Base-by-base conservation (phyloP, 2,797 vertebrate species). In the Chiroxiphia lanceolata region DNA sequence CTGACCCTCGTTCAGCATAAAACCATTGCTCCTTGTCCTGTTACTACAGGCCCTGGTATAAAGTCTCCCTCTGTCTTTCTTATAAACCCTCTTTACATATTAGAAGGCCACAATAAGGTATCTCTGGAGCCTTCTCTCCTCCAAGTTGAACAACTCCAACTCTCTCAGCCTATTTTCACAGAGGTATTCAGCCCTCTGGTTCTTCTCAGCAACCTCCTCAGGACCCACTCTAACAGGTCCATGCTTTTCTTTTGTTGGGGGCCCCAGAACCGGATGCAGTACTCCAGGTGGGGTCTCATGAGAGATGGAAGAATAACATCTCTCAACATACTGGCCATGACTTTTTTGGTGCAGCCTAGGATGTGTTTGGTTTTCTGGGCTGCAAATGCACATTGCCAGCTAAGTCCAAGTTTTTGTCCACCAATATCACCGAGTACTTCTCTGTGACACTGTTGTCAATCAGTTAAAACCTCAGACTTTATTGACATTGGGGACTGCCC, bases 181-280 rank as follows among this genome's bases (percentile, higher is more conserved):
- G 31, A 51, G 21, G 2, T 64, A 11, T 26, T 86, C 18, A 71
- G 5, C 11, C 7, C 5, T 51, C 34, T 53, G 23, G 20, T 45
- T 4, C 51, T 45, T 48, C 75, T 63, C 10, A 5, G 20, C 0
- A 0, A 5, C 9, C 6, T 67, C 12, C 6, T 64, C 59, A 60
- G 13, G 29, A 76, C 18, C 22, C 3, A 8, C 18, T 44, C 8
- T 13, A 48, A 65, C 3, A 78, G 2, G 4, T 40, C 33, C 48
- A 36, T 13, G 3, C 15, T 11, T 87, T 69, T 68, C 20, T 56
- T 65, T 47, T 34, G 3, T 10, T 53, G 17, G 6, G 9, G 5
- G 1, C 5, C 38, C 21, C 9, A 54, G 38, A 75, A 42, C 7
- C 2, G 21, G 7, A 34, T 25, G 20, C 5, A 70, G 8, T 59